Evolutionary conservation across 2,113 vertebrate species (phyloP), one percentile per base, ranked within the genome.

Genomic region (Furnarius figulus): DNA sequence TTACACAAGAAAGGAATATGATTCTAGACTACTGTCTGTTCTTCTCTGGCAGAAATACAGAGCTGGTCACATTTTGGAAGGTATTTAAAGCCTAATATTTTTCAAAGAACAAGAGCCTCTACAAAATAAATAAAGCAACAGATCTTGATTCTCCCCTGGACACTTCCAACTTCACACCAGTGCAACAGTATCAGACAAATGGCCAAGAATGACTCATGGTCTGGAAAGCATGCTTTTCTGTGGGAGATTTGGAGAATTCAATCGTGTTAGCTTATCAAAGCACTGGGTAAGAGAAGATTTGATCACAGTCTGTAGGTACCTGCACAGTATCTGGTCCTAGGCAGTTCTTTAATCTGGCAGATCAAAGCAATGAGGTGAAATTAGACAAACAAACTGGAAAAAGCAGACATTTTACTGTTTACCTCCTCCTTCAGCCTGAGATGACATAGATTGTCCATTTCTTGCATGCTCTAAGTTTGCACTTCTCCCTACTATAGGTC

Each of bases 261-360:
- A 72, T 90, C 53, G 3, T 84, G 83, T 95, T 87, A 96, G 47
- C 63, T 95, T 94, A 95, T 89, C 63, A 88, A 95, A 94, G 72
- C 90, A 77, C 78, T 52, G 82, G 88, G 87, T 91, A 96, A 84
- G 72, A 85, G 59, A 67, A 90, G 85, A 96, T 94, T 56, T 86
- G 76, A 89, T 91, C 88, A 85, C 80, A 76, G 90, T 35, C 73
- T 94, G 39, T 66, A 95, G 59, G 72, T 25, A 94, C 37, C 56
- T 74, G 66, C 70, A 85, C 46, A 68, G 35, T 88, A 93, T 49
- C 79, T 90, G 46, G 42, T 91, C 76, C n/a, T 40, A 75, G 37
- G 47, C 56, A 61, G 85, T 27, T 89, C 83, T 93, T 96, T 96
- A 93, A 95, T 95, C 88, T 70, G 56, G 52, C 70, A 94, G 37